Base-by-base conservation (phyloP, 2,888 invertebrate genomes). In the Muschampia plurimacula region DNA sequence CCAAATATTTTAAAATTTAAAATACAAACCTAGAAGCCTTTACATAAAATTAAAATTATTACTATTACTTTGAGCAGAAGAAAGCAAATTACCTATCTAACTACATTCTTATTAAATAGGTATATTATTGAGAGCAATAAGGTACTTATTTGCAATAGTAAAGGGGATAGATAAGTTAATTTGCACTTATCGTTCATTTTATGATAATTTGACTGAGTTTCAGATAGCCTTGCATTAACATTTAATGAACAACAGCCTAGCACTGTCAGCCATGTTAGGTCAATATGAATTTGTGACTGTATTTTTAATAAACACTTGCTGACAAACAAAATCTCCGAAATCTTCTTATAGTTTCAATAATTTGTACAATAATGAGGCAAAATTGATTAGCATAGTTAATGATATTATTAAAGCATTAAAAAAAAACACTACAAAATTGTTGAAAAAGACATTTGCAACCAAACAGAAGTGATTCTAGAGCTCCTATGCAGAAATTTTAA, bases 401-500 rank as follows among this genome's bases (percentile, higher is more conserved):
- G 28, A 63, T 39, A 7, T 39, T 70, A n/a, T 22, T 22, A 13
- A 5, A 15, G 39, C n/a, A 46, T 57, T 59, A 59, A 32, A 66
- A 66, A 65, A 71, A 64, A 44, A 22, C 41, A 57, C 52, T n/a
- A 36, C 55, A 63, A 15, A 6, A 62, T 55, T 67, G 44, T 52
- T 32, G 15, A 5, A 32, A 67, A 62, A 55, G 32, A 63, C 46
- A 60, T 66, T 67, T 65, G 36, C 22, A 65, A 32, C 2, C 9
- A 65, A 77, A 78, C 74, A 73, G 10, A 10, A 7, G n/a, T 28
- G 13, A 39, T 67, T 60, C n/a, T 13, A n/a, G 39, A 62, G 52
- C 22, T 49, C n/a, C 12, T 52, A 5, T 22, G 8, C 10, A 15
- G 44, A 62, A 44, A 63, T 67, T 44, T 22, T 44, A 64, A 57